A percentile compares a stretch with the other conserved stretches of the same genome.
Evolutionary conservation across 2,888 invertebrate genomes (phyloP).

Genomic region (Coelinius sp.): DNA sequence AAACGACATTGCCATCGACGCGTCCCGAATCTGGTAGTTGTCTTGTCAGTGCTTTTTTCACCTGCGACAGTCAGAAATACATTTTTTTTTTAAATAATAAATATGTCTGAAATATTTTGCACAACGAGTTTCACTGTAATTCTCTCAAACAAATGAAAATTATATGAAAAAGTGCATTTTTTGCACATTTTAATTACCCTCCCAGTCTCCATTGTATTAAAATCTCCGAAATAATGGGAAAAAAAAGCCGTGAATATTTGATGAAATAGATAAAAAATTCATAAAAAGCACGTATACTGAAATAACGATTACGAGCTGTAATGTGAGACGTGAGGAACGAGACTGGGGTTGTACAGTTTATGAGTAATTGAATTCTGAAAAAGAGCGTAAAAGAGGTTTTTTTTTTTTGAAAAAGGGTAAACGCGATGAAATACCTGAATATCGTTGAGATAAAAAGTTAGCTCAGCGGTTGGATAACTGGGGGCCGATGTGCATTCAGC

Average conservation of each 20-base stretch:
- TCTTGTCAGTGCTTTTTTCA: conserved; percentile 53
- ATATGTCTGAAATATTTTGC: too few species aligned
- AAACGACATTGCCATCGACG: conserved; percentile 52
- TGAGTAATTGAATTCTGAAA: conserved; percentile 3
- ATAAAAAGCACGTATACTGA: not conserved
- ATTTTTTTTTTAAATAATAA: too few species aligned
- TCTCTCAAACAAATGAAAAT: not conserved
- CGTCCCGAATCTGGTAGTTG: conserved; percentile 48
- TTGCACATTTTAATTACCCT: not conserved
- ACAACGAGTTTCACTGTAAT: not conserved
- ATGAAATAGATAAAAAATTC: not conserved
- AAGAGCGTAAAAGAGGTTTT: not conserved
- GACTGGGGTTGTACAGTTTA: not conserved
- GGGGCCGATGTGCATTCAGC: conserved; percentile 64
- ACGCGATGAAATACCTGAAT: conserved; percentile 56
- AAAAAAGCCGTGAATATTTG: not conserved
- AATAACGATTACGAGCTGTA: conserved; percentile 4
- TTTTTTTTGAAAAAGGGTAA: not conserved
- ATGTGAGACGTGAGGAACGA: not conserved
- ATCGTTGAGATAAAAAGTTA: conserved; percentile 64
- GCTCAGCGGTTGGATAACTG: conserved; percentile 63
- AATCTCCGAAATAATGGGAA: too few species aligned
- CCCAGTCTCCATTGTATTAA: not conserved
- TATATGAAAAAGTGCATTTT: not conserved
- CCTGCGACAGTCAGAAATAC: conserved; percentile 47